phyloP scores from a whole-genome alignment of 2,888 invertebrate genomes.

The Orthosia gothica region DNA sequence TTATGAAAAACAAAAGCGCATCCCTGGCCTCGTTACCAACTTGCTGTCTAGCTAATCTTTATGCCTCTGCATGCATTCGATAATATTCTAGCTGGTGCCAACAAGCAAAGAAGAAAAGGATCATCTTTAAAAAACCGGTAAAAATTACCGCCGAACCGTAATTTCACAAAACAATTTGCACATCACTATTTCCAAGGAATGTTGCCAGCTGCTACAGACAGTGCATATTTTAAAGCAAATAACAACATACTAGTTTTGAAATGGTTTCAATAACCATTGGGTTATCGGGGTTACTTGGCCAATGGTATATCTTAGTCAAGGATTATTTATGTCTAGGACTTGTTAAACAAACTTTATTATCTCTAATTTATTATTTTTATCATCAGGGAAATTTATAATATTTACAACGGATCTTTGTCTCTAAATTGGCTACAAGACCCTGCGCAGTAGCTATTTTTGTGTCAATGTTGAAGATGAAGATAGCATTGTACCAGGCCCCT shows the following conservation, averaged over 20 bases:
- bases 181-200: conserved; percentile 34
- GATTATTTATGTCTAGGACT: neutral
- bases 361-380: neutral
- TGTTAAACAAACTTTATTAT: conserved; percentile 5
- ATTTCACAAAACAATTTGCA: conserved; percentile 18
- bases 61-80: neutral
- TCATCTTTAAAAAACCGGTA: neutral
- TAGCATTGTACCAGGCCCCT: no score
- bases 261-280: conserved; percentile 7
- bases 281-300: conserved; percentile 39
- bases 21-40: neutral
- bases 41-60: neutral
- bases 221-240: conserved; percentile 27
- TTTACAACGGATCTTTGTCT: no score
- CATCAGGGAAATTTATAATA: no score
- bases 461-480: no score
- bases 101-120: neutral
- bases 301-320: conserved; percentile 19
- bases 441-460: no score
- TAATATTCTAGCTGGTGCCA: neutral
- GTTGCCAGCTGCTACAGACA: conserved; percentile 17
- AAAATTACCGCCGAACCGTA: neutral
- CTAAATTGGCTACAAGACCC: no score
- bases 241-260: conserved; percentile 31
- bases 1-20: neutral